Evolutionary conservation across 2,797 vertebrate species (phyloP), one percentile per base, ranked within the genome.

Genomic region (Passerculus sandwichensis): DNA sequence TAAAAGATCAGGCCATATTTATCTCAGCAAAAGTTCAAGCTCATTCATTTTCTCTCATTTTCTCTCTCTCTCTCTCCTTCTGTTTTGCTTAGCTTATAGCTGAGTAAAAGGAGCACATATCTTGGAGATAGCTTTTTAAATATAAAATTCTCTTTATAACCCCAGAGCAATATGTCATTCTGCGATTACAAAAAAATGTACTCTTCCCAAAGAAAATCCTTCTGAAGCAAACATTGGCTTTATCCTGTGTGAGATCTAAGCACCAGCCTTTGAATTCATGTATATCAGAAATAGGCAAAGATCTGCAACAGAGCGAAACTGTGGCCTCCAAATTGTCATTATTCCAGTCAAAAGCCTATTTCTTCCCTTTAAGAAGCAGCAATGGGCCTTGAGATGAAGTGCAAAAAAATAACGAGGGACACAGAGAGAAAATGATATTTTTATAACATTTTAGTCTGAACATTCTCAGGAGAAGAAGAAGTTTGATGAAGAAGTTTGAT

Each of bases 11-110:
- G 60, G 22, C 80, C 85, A 51, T 94, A 93, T 91, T 95, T 94
- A 85, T 93, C 88, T 93, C 83, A 89, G 89, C 53, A 72, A 93
- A 93, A 96, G 94, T 94, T 96, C 95, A 96, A 94, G 74, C 83
- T 79, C 94, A 96, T 96, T 95, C 85, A 95, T 95, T 95, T 95
- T 96, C 72, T 67, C 72, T 92, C 73, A 17, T 48, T 85, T 78
- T 64, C 15, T 78, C 53, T 60, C 32, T 23, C 84, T 54, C 84
- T 54, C 57, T 59, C 48, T 13, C 74, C 44, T 73, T 47, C 65
- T 85, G 85, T 90, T 91, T 91, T 94, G 88, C 86, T 90, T 94
- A 88, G 79, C 80, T 92, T 91, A 91, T 73, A 93, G 95, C 74
- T 76, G 83, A 84, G 80, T 73, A 85, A 88, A 95, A 91, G 83